Base-by-base conservation (phyloP, 53 echinoderm and acorn worm genomes). In the Zoroaster sp. region DNA sequence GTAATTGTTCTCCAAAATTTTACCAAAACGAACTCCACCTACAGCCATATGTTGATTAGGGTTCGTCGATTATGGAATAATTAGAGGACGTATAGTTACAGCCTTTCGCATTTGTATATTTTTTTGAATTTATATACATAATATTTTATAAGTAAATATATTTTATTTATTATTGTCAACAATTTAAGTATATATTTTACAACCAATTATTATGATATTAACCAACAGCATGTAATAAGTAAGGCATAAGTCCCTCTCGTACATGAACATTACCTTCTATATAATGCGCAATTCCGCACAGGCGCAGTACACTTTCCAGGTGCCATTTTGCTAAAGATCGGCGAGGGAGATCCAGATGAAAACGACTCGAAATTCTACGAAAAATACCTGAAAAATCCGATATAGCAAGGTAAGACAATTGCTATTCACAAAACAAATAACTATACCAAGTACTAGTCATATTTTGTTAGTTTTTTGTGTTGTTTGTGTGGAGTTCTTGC, bases 251-350 rank as follows among this genome's bases (percentile, higher is more conserved):
- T 18, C 71, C 37, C 35, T 71, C 71, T 3, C 14, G 6, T 35
- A 12, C 11, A 31, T 1, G 71, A 2, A 13, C 15, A 8, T 51
- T 35, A 85, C 85, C 85, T 69, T 70, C 4, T 35, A 47, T 14
- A 35, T 30, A 90, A 92, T 78, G 82, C 34, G 92, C 78, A 78
- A 88, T 91, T 90, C 92, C 79, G 72, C 66, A 52, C 98, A 98
- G 94, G 98, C 98, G 98, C 94, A 98, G 55, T 78, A 47, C 69
- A 94, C 94, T 98, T 95, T 96, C 87, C 80, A 91, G 98, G 94
- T 96, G 98, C 98, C 98, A 98, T 98, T 93, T 98, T 98, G 98
- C 83, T 80, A 34, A 82, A 94, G 87, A 82, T 85, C 52, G 13
- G 49, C 47, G 1, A 8, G 35, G 71, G 71, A 35, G 69, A 51